Conservation (phyloP, 2,797 vertebrate species). For the Australoheros facetus region DNA sequence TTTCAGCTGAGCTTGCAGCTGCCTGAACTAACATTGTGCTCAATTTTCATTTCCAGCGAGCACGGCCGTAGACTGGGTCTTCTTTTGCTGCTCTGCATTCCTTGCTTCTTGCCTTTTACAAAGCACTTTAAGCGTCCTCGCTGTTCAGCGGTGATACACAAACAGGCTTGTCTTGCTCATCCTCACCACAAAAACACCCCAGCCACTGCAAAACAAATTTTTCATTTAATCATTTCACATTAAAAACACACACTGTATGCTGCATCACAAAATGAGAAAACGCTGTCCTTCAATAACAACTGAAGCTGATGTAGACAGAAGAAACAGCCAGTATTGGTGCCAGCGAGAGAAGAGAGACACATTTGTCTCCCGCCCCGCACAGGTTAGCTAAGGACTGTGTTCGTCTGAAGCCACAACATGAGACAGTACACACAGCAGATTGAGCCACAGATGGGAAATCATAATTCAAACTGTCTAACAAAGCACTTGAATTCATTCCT, state of each 20-base stretch:
- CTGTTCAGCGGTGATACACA: background rate
- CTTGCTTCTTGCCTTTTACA: background rate
- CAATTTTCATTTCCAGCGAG: background rate
- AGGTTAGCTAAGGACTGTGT: slow-evolving; percentile 35
- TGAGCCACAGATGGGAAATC: slow-evolving; percentile 73
- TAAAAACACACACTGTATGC: slow-evolving; percentile 80
- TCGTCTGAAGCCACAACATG: slow-evolving; percentile 67
- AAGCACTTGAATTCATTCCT: slow-evolving; percentile 74
- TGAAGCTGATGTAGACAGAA: slow-evolving; percentile 62
- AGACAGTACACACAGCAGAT: slow-evolving; percentile 69
- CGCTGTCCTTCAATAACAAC: slow-evolving; percentile 56
- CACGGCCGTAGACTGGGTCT: no score
- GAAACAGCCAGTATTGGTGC: slow-evolving; percentile 43
- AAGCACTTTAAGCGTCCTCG: background rate
- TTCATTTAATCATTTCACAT: slow-evolving; percentile 80
- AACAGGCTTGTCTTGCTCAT: background rate
- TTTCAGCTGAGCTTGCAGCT: background rate
- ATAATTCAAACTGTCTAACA: slow-evolving; percentile 67
- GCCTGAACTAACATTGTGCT: rapidly evolving
- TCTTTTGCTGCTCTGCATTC: background rate
- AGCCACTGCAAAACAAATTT: slow-evolving; percentile 69
- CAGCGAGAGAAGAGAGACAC: slow-evolving; percentile 18
- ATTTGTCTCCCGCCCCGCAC: slow-evolving; percentile 1
- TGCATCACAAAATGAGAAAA: slow-evolving; percentile 75
- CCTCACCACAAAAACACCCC: slow-evolving; percentile 43